Base-by-base conservation (phyloP, 2,888 invertebrate species). In the Strigamia maritima region DNA sequence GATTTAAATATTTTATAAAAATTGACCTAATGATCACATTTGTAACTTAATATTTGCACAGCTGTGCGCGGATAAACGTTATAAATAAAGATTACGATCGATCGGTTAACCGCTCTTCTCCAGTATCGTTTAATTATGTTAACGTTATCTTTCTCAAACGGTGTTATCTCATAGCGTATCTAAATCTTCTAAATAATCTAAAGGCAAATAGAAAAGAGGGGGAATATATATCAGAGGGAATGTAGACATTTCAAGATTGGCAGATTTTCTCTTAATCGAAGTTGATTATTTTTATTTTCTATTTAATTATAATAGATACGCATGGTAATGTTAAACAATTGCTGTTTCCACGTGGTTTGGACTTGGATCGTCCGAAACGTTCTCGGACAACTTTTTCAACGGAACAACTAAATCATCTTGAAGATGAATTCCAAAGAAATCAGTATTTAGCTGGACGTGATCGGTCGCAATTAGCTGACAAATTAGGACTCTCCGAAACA, bases 341-440 rank as follows among this genome's bases (percentile, higher is more conserved):
- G 74, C 84, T 88, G n/a, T 87, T 89, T 80, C 89, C 89, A 0
- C 87, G 88, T 80, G 87, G 87, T 2, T 83, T 89, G 19, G 89
- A 89, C 81, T 84, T 89, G 80, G 88, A 88, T 82, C 84, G 88
- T 28, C 89, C 89, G 0, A 89, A 89, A 83, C 83, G 89, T 49
- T 86, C 88, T 3, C 83, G 89, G 35, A 89, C 89, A 4, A 87
- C 87, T 1, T 89, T 89, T 83, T 86, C 87, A 6, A 82, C 84
- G 6, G 86, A 86, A 24, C 89, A 89, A 83, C 83, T 89, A 49
- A 83, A 83, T 26, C 82, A 83, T 2, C 84, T 89, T 74, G 88
- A 89, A 82, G 81, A 82, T 10, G 86, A 86, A 80, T 89, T 88
- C 82, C 82, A 83, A 35, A 80, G 83, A 60, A 87, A 86, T 82